These are phyloP conservation scores for Anorthoa munda DNA, from an alignment of 2,888 invertebrate genomes.

Conservation along the genomic window DNA sequence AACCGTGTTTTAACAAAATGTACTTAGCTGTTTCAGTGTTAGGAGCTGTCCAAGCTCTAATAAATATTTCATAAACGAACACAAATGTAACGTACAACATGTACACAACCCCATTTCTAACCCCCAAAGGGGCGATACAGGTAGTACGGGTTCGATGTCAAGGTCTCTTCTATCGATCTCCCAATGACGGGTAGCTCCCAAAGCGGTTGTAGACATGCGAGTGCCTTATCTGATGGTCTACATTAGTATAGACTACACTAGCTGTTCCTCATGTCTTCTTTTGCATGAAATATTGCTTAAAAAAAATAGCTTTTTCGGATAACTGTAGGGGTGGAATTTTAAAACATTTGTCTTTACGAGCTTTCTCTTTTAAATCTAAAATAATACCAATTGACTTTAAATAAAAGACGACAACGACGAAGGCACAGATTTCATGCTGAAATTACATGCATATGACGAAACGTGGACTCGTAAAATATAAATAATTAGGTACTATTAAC, in stretches of 20 bases:
- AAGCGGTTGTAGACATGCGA: constrained; percentile 39
- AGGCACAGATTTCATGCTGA: too few relatives aligned
- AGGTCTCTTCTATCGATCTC: constrained; percentile 43
- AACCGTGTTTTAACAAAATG: background rate
- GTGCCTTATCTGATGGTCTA: constrained; percentile 19
- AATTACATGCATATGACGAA: too few relatives aligned
- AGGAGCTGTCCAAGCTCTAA: background rate
- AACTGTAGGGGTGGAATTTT: background rate
- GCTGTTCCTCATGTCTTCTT: background rate
- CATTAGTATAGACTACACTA: constrained; percentile 7
- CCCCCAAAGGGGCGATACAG: constrained; percentile 27
- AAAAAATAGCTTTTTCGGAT: background rate
- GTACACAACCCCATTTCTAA: constrained; percentile 5
- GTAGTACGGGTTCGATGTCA: constrained; percentile 30
- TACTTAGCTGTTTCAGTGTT: background rate
- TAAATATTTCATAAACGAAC: constrained; percentile 20
- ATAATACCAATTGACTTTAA: too few relatives aligned
- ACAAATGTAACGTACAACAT: constrained; percentile 1
- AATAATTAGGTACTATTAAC: too few relatives aligned
- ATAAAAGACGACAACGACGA: too few relatives aligned
- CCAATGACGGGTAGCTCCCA: constrained; percentile 27
- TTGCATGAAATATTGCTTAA: too few relatives aligned
- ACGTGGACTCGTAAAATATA: too few relatives aligned
- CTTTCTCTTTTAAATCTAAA: background rate
- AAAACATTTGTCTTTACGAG: background rate